Percentiles rank a stretch among this genome's conserved stretches.
Conservation (phyloP, 2,113 vertebrate species). For the Balaenoptera acutorostrata region DNA sequence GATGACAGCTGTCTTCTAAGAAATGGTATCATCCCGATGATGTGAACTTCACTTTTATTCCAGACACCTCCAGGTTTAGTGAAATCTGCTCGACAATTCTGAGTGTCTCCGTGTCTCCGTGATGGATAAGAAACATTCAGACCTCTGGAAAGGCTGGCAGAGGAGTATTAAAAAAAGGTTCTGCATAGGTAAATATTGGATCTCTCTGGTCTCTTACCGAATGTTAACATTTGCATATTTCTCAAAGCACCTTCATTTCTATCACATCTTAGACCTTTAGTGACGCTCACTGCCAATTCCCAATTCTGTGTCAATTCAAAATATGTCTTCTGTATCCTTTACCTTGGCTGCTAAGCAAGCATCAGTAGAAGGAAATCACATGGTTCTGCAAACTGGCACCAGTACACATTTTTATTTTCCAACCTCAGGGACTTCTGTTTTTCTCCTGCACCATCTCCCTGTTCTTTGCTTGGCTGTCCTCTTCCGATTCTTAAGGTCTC, state of each 20-base stretch:
- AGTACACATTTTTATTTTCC: background rate
- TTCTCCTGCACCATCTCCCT: background rate
- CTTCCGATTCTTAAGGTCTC: background rate
- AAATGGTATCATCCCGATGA: constrained; percentile 10
- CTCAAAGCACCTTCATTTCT: background rate
- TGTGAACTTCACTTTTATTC: constrained; percentile 39
- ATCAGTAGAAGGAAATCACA: background rate
- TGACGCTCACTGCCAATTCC: background rate
- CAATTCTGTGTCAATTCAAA: background rate
- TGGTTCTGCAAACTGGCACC: background rate
- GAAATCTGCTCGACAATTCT: background rate
- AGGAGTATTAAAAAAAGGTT: background rate
- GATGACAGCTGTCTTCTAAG: background rate
- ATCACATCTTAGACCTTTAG: background rate
- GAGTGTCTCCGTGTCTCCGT: background rate
- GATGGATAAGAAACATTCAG: background rate
- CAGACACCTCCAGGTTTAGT: constrained; percentile 22
- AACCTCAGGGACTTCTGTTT: background rate
- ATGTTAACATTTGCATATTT: background rate
- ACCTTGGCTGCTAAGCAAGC: background rate
- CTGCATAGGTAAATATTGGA: background rate
- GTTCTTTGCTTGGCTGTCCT: background rate
- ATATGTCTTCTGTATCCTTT: background rate
- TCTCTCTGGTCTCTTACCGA: background rate
- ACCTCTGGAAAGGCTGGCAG: background rate